Base-by-base conservation (phyloP, 1,140 invertebrate genomes). In the Drosophila sechellia region DNA sequence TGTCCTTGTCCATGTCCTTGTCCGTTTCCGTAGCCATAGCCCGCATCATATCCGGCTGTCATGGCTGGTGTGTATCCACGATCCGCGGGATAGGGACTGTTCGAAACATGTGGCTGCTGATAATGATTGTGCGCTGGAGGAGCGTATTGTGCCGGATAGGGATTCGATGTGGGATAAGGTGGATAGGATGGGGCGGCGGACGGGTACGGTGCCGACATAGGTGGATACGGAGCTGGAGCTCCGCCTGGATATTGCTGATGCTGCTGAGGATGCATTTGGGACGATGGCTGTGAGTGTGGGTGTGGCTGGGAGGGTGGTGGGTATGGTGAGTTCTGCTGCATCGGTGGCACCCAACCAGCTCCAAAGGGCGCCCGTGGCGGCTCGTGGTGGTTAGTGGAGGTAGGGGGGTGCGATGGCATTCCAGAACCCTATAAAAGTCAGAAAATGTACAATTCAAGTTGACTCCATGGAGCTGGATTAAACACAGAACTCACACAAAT, bases 361-460 rank as follows among this genome's bases (percentile, higher is more conserved):
- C 91, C 91, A 72, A 92, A 92, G 60, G 87, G 84, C 49, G 79
- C 73, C 39, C 65, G 77, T 45, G 71, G 63, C 63, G 74, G 73
- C 64, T 81, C 72, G 39, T 45, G 42, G 42, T 45, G 42, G 10
- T 63, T 77, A 72, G 70, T 61, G 48, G 83, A 55, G 54, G 74
- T 42, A 40, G 80, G 31, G 45, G 80, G 76, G 35, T 81, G 65
- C 52, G 75, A 59, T 55, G 79, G 42, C 85, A 87, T 87, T 77
- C 91, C 90, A 58, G 91, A 75, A 78, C 91, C 90, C 91, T 92
- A 92, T 65, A 91, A 92, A 71, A 85, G 37, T 63, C 42, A 75
- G 70, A 73, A 71, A 42, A 65, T 40, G 49, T 22, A 59, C 37
- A 61, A 46, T 31, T 40, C 37, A 60, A 53, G 43, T 60, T 55